Evolutionary conservation across 1,140 invertebrate genomes (phyloP).

Genomic region (Drosophila bocki): DNA sequence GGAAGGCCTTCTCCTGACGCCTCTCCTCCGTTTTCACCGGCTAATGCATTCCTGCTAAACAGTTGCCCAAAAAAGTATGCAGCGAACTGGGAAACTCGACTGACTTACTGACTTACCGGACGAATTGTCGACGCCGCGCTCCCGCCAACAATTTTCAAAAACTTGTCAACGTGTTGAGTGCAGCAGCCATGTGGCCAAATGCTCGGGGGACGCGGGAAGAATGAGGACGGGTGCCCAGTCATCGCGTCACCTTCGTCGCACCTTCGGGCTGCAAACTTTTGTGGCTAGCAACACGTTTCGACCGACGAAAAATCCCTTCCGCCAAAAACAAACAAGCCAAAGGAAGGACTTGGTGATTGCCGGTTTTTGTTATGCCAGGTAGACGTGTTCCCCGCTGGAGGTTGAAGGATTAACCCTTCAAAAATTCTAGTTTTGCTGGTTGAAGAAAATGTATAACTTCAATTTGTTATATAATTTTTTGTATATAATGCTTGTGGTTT

Average conservation of each 20-base stretch:
- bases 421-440: slow-evolving; percentile 2
- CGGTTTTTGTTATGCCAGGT: slow-evolving; percentile 21
- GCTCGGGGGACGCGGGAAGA: slow-evolving; percentile 22
- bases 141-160: slow-evolving; percentile 55
- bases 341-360: slow-evolving; percentile 22
- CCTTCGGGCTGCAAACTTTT: slow-evolving; percentile 41
- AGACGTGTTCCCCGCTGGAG: slow-evolving; percentile 17
- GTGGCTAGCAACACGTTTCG: slow-evolving; percentile 51
- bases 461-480: not conserved
- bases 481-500: not conserved
- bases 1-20: not conserved
- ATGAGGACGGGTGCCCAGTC: slow-evolving; percentile 24
- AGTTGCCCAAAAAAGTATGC: slow-evolving; percentile 69
- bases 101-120: slow-evolving; percentile 41
- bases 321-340: slow-evolving; percentile 34
- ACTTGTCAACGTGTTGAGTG: slow-evolving; percentile 81
- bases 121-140: slow-evolving; percentile 18
- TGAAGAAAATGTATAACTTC: not conserved
- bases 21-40: not conserved
- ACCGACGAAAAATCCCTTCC: slow-evolving; percentile 25
- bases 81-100: slow-evolving; percentile 54
- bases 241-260: slow-evolving; percentile 28
- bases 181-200: slow-evolving; percentile 54
- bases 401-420: slow-evolving; percentile 39
- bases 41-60: slow-evolving; percentile 69